Evolutionary conservation across 2,797 vertebrate species (phyloP).

Genomic region (Cynodonichthys magdalenae): DNA sequence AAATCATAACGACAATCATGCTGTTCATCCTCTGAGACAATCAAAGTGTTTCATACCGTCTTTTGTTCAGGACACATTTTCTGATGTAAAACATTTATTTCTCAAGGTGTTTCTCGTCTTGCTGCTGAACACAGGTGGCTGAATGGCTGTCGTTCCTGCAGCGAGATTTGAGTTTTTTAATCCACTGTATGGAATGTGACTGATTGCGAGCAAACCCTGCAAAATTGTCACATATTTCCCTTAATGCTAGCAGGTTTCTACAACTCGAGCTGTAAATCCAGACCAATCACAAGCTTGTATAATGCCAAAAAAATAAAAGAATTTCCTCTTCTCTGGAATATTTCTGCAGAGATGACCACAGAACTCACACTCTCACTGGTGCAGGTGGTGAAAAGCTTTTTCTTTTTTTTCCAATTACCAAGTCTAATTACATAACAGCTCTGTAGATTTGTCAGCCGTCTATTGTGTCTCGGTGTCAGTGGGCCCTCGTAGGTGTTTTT

Average conservation of each 20-base stretch:
- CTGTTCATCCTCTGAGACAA: constrained; percentile 31
- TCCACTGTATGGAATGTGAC: constrained; percentile 25
- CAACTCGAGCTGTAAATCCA: constrained; percentile 31
- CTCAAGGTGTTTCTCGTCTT: constrained; percentile 25
- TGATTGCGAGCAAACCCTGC: constrained; percentile 40
- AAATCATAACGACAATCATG: constrained; percentile 54
- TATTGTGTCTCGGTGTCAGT: constrained; percentile 33
- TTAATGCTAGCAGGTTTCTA: constrained; percentile 18
- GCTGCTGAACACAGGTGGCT: constrained; percentile 25
- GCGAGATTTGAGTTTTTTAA: constrained; percentile 34
- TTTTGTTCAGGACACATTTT: constrained; percentile 41
- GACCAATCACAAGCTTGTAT: constrained; percentile 24
- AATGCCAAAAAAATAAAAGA: constrained; percentile 32
- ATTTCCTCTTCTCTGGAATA: constrained; percentile 7
- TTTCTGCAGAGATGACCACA: constrained; percentile 66
- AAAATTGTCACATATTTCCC: constrained; percentile 37
- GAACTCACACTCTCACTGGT: constrained; percentile 47
- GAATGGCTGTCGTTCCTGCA: constrained; percentile 31
- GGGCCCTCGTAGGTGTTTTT: constrained; percentile 19
- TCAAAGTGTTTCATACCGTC: constrained; percentile 39
- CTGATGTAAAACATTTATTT: constrained; percentile 39
- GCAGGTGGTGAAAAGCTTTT: constrained; percentile 61
- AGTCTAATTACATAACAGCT: constrained; percentile 68
- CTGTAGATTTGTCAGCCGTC: constrained; percentile 37
- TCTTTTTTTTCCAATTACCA: constrained; percentile 64